Conservation (phyloP, 2,888 invertebrate genomes). For the Yponomeuta sedellus region DNA sequence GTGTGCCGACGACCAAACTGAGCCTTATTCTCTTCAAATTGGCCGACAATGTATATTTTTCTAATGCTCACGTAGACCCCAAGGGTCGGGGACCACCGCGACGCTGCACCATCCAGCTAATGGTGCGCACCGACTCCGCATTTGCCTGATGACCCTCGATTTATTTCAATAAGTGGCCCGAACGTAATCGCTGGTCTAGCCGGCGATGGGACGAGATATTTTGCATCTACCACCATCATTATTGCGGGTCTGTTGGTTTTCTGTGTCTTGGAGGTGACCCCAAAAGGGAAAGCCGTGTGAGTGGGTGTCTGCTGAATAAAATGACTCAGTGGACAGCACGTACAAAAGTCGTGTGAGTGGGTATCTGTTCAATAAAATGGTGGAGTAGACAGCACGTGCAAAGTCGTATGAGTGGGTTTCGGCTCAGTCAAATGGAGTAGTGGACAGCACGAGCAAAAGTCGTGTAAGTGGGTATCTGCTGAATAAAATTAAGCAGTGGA, state of each 20-base stretch:
- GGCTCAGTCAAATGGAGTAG: no score
- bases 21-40: neutral
- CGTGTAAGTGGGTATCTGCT: neutral
- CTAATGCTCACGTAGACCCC: neutral
- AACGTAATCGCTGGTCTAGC: conserved; percentile 13
- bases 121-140: conserved; percentile 48
- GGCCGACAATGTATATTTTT: neutral
- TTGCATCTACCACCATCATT: conserved; percentile 2
- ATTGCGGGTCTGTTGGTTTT: neutral
- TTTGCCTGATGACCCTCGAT: conserved; percentile 55
- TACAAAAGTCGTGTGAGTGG: neutral
- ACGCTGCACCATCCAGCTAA: conserved; percentile 43
- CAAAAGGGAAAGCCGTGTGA: neutral
- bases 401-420: neutral
- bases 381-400: neutral
- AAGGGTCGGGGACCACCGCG: conserved; percentile 1
- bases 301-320: no score
- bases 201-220: conserved; percentile 5
- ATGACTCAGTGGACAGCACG: no score
- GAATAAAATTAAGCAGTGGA: no score
- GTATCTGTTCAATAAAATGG: no score
- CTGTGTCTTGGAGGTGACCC: neutral
- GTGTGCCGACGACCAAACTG: no score
- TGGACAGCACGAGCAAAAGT: neutral
- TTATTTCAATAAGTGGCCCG: conserved; percentile 55